phyloP scores from a whole-genome alignment of 2,797 vertebrate species.

The Xiphophorus birchmanni region DNA sequence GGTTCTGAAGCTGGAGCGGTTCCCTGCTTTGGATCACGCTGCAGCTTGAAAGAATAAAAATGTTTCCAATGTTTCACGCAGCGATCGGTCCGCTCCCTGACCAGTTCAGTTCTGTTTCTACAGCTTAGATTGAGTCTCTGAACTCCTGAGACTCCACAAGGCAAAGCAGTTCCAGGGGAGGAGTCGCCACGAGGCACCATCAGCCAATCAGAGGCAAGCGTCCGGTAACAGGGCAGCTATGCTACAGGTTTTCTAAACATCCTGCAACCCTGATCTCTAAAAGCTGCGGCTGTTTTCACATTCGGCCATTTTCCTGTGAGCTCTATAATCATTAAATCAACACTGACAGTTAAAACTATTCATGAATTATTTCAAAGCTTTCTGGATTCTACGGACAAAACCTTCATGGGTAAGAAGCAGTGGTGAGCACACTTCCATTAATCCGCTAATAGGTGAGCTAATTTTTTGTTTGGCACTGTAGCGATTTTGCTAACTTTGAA shows the following conservation, averaged over 20 bases:
- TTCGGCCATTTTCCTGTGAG: too few relatives aligned
- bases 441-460: neutral
- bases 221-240: neutral
- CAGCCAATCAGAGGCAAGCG: neutral
- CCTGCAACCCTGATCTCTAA: too few relatives aligned
- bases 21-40: neutral
- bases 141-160: neutral
- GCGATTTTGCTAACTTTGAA: neutral
- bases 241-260: neutral
- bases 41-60: neutral
- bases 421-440: neutral
- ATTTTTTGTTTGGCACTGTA: neutral
- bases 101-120: neutral
- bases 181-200: neutral
- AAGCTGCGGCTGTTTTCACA: too few relatives aligned
- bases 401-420: constrained; percentile 1
- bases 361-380: neutral
- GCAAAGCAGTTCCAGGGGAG: neutral
- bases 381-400: neutral
- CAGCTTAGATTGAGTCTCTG: neutral
- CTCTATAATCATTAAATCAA: neutral
- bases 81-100: neutral
- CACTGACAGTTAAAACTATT: neutral
- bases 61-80: neutral
- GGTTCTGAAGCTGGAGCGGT: neutral